phyloP scores from a whole-genome alignment of 2,888 invertebrate species.

The Hypsopygia costalis region DNA sequence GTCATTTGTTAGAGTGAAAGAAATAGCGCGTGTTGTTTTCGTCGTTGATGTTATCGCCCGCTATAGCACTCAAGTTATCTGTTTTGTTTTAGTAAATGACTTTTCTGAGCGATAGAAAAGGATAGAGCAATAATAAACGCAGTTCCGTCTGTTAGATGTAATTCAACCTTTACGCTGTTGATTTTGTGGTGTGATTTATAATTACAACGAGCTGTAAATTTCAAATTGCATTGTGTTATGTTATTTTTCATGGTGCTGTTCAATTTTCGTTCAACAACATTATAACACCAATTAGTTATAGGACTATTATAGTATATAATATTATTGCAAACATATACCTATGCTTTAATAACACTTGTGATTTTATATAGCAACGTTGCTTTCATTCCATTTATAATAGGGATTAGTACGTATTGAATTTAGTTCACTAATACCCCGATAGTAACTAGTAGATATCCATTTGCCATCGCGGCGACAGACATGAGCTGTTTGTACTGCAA shows the following conservation, averaged over 20 bases:
- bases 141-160: no score
- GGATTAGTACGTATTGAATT: slow-evolving; percentile 2
- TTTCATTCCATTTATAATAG: slow-evolving; percentile 12
- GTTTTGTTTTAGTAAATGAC: no score
- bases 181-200: no score
- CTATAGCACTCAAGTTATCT: no score
- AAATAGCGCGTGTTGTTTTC: no score
- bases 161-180: no score
- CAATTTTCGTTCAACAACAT: slow-evolving; percentile 4
- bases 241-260: slow-evolving; percentile 9
- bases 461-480: not conserved
- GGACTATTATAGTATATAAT: not conserved
- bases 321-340: slow-evolving; percentile 1
- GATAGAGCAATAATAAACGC: no score
- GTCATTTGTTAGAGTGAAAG: no score
- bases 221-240: slow-evolving; percentile 3
- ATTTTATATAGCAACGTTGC: slow-evolving; percentile 12
- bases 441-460: slow-evolving; percentile 1
- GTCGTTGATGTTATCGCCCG: no score
- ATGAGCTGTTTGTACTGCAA: not conserved
- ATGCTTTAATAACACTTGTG: slow-evolving; percentile 11
- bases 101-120: no score
- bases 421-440: slow-evolving; percentile 6
- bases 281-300: slow-evolving; percentile 4
- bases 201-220: slow-evolving; percentile 7